Conservation (phyloP, 2,113 vertebrate species). For the Callospermophilus lateralis region DNA sequence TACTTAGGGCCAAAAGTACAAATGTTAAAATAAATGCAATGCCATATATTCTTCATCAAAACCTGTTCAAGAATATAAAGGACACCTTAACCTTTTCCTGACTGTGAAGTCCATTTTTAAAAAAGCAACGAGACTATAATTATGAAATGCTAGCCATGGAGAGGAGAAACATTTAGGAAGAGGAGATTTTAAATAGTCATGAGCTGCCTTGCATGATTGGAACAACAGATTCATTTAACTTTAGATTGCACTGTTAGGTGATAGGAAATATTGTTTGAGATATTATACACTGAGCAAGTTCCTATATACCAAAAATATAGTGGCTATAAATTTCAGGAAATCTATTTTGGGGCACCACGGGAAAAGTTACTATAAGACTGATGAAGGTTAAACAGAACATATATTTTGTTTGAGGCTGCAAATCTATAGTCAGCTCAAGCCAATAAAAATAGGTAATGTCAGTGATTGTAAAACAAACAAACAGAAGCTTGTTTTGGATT, state of each 20-base stretch:
- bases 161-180: slow-evolving; percentile 21
- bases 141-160: not conserved
- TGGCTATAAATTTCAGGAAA: slow-evolving; percentile 74
- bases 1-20: slow-evolving; percentile 34
- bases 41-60: not conserved
- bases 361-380: slow-evolving; percentile 72
- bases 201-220: slow-evolving; percentile 51
- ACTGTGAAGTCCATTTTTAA: not conserved
- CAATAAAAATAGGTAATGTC: slow-evolving; percentile 38
- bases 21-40: slow-evolving; percentile 50
- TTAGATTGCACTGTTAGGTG: slow-evolving; percentile 58
- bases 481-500: not conserved
- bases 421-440: slow-evolving; percentile 45
- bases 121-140: not conserved
- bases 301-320: slow-evolving; percentile 67
- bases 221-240: slow-evolving; percentile 55
- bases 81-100: not conserved
- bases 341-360: slow-evolving; percentile 65
- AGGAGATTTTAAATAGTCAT: slow-evolving; percentile 63
- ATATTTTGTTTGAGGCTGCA: slow-evolving; percentile 67
- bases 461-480: slow-evolving; percentile 1
- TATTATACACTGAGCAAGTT: slow-evolving; percentile 50
- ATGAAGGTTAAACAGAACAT: slow-evolving; percentile 72
- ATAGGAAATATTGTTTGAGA: slow-evolving; percentile 69
- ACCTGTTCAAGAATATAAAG: not conserved